Evolutionary conservation across 2,888 invertebrate genomes (phyloP).

Genomic region (Acrobasis repandana): DNA sequence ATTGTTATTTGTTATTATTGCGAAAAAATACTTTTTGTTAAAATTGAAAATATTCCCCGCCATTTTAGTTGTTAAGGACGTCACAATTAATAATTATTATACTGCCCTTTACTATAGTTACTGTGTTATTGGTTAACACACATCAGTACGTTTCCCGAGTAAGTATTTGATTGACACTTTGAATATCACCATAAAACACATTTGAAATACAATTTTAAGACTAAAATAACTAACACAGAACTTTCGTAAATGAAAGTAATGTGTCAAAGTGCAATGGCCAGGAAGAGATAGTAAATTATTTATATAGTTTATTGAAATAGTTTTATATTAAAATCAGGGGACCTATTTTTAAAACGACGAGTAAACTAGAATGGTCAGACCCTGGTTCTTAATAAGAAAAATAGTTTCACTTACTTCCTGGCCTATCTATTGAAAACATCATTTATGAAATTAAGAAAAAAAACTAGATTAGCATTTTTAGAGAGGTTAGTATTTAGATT

Average conservation of each 20-base stretch:
- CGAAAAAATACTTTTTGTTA: constrained; percentile 42
- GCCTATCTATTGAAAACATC: background rate
- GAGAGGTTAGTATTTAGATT: no score
- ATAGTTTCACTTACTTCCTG: background rate
- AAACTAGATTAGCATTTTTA: no score
- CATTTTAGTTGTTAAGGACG: constrained; percentile 39
- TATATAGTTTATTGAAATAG: background rate
- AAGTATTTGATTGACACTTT: constrained; percentile 78
- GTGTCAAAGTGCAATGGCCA: background rate
- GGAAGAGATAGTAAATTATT: background rate
- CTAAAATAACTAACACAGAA: background rate
- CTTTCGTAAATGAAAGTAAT: background rate
- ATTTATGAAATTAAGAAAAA: constrained; percentile 3
- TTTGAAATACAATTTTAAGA: constrained; percentile 1
- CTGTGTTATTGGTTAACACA: constrained; percentile 58
- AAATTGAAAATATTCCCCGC: constrained; percentile 43
- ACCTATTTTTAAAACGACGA: no score
- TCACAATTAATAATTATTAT: constrained; percentile 46
- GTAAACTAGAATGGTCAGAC: no score
- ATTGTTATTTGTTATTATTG: constrained; percentile 63
- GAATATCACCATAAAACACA: constrained; percentile 53
- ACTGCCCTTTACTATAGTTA: constrained; percentile 44
- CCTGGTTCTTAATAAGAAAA: no score
- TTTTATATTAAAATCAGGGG: no score
- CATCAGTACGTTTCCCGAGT: constrained; percentile 49